A percentile compares a stretch with the other conserved stretches of the same genome.
Conservation (phyloP, 2,113 vertebrate species). For the Litocranius walleri region DNA sequence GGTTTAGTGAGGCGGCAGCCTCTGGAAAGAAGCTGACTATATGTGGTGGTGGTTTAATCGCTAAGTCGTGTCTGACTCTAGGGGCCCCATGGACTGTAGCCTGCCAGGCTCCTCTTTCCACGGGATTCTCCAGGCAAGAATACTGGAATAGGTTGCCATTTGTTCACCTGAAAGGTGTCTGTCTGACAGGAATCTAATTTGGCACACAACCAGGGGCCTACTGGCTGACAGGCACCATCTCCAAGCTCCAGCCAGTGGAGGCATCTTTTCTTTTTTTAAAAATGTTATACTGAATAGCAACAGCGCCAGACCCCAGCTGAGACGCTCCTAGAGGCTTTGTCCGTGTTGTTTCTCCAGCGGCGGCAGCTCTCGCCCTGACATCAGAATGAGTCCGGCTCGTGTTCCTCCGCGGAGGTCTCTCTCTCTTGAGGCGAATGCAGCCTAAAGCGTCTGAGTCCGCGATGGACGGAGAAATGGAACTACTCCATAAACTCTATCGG, state of each 20-base stretch:
- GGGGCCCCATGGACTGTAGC: background rate
- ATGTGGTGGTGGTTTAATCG: background rate
- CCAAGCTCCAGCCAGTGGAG: background rate
- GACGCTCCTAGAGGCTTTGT: background rate
- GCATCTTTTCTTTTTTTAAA: background rate
- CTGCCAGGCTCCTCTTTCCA: background rate
- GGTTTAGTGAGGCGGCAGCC: background rate
- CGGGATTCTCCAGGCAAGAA: background rate
- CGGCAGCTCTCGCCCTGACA: rapidly evolving
- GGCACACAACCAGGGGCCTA: background rate
- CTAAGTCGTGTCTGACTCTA: background rate
- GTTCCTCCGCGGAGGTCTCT: background rate
- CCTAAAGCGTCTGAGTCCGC: background rate
- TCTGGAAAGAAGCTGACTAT: background rate
- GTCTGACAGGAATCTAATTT: background rate
- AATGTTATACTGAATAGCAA: background rate
- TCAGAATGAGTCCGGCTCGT: background rate
- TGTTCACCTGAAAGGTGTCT: background rate
- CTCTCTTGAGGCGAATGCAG: rapidly evolving
- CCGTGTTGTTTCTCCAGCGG: background rate
- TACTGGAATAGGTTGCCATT: background rate
- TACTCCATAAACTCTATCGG: slow-evolving; percentile 88
- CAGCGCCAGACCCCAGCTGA: background rate
- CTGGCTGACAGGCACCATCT: background rate
- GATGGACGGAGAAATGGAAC: slow-evolving; percentile 85